Evolutionary conservation across 2,797 vertebrate genomes (phyloP).

Genomic region (Rhinogobio ventralis): DNA sequence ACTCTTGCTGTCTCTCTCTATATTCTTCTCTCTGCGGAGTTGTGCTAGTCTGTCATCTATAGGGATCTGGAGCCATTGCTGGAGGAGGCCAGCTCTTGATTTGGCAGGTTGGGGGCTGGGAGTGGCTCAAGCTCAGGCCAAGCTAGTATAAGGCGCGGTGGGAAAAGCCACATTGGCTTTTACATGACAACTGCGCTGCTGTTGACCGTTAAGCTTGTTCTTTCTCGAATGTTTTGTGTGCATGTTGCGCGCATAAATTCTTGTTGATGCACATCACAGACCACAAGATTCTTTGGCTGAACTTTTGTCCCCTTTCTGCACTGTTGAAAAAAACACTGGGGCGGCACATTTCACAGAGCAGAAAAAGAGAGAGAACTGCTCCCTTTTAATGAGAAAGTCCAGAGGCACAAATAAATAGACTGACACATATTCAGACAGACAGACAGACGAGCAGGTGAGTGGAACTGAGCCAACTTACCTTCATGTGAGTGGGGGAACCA

Average conservation of each 20-base stretch:
- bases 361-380: conserved; percentile 44
- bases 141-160: conserved; percentile 56
- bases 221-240: conserved; percentile 48
- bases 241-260: conserved; percentile 65
- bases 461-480: conserved; percentile 78
- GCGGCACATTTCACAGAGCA: conserved; percentile 60
- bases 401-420: conserved; percentile 15
- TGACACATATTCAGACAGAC: conserved; percentile 25
- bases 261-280: conserved; percentile 73
- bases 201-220: conserved; percentile 65
- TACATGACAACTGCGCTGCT: conserved; percentile 70
- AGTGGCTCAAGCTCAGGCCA: conserved; percentile 51
- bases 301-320: conserved; percentile 73
- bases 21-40: conserved; percentile 53
- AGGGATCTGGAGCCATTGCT: conserved; percentile 48
- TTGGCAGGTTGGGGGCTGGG: conserved; percentile 42
- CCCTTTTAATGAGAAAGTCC: conserved; percentile 39
- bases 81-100: conserved; percentile 27
- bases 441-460: background rate
- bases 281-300: conserved; percentile 77
- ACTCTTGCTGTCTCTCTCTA: conserved; percentile 24
- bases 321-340: conserved; percentile 63
- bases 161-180: conserved; percentile 67
- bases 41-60: conserved; percentile 55
- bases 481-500: conserved; percentile 98